phyloP scores from a whole-genome alignment of 1,140 invertebrate species.

The Zaprionus camerounensis region DNA sequence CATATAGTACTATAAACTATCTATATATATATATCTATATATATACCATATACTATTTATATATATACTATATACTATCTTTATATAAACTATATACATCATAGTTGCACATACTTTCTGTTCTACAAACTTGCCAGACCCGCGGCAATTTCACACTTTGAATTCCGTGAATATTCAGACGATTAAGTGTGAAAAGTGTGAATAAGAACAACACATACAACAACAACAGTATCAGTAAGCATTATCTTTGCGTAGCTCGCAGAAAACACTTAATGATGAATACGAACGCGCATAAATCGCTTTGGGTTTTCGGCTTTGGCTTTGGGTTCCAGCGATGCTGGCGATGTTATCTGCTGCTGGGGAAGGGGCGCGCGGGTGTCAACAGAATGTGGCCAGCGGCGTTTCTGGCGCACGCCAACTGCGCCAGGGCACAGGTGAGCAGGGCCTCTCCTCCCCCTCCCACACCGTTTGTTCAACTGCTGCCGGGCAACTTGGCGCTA shows the following conservation, averaged over 20 bases:
- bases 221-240: slow-evolving; percentile 20
- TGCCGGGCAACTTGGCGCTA: slow-evolving; percentile 65
- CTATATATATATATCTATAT: too few relatives aligned
- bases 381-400: slow-evolving; percentile 65
- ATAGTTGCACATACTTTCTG: background rate
- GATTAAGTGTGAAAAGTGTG: slow-evolving; percentile 76
- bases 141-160: background rate
- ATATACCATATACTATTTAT: too few relatives aligned
- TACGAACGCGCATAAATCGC: slow-evolving; percentile 73
- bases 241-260: slow-evolving; percentile 68
- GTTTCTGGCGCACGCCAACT: slow-evolving; percentile 69
- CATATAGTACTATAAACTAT: too few relatives aligned
- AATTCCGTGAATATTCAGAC: slow-evolving; percentile 23
- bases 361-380: slow-evolving; percentile 38
- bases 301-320: slow-evolving; percentile 48
- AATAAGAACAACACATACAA: slow-evolving; percentile 31
- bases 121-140: slow-evolving; percentile 24
- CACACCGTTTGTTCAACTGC: background rate
- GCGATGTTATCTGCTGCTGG: slow-evolving; percentile 26
- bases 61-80: too few relatives aligned
- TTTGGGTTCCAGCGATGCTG: slow-evolving; percentile 4
- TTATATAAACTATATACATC: too few relatives aligned
- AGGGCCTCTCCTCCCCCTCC: background rate
- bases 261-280: slow-evolving; percentile 78
- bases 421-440: slow-evolving; percentile 30